A percentile compares a stretch with the other conserved stretches of the same genome.
Conservation (phyloP, 2,113 vertebrate genomes). For the Motacilla tschutschensis region DNA sequence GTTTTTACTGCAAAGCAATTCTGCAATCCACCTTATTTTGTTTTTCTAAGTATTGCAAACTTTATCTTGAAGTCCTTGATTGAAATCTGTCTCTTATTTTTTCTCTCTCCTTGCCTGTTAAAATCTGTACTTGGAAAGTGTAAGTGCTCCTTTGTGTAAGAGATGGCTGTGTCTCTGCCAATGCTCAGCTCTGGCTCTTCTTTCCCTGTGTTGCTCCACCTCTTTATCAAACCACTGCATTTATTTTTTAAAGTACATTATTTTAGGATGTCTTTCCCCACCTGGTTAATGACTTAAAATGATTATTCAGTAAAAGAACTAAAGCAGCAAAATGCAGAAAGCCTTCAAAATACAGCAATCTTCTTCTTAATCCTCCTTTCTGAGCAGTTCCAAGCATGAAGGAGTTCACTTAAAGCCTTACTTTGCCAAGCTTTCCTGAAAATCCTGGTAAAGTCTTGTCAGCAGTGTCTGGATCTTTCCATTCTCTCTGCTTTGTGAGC, state of each 20-base stretch:
- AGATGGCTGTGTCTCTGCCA: slow-evolving; percentile 51
- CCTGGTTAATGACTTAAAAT: neutral
- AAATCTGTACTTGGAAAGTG: slow-evolving; percentile 3
- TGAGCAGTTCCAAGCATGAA: neutral
- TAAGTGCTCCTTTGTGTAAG: slow-evolving; percentile 62
- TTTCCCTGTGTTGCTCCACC: slow-evolving; percentile 47
- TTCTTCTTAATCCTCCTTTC: neutral
- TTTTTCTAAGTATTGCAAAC: neutral
- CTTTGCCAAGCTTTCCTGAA: slow-evolving; percentile 30
- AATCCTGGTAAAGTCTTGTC: slow-evolving; percentile 50
- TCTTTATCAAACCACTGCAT: slow-evolving; percentile 56
- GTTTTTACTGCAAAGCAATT: neutral
- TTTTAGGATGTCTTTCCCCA: slow-evolving; percentile 11
- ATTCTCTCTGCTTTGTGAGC: neutral
- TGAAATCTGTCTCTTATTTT: neutral
- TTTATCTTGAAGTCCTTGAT: neutral
- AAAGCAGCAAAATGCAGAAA: neutral
- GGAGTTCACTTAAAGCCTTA: neutral
- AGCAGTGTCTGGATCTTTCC: neutral
- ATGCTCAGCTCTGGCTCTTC: neutral
- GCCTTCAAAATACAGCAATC: neutral
- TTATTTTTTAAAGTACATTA: slow-evolving; percentile 5
- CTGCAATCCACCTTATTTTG: neutral
- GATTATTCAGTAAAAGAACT: slow-evolving; percentile 15
- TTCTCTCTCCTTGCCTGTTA: neutral